Percentiles rank a stretch among this genome's conserved stretches.
Evolutionary conservation across 2,888 invertebrate species (phyloP).

Genomic region (Hyalella azteca): DNA sequence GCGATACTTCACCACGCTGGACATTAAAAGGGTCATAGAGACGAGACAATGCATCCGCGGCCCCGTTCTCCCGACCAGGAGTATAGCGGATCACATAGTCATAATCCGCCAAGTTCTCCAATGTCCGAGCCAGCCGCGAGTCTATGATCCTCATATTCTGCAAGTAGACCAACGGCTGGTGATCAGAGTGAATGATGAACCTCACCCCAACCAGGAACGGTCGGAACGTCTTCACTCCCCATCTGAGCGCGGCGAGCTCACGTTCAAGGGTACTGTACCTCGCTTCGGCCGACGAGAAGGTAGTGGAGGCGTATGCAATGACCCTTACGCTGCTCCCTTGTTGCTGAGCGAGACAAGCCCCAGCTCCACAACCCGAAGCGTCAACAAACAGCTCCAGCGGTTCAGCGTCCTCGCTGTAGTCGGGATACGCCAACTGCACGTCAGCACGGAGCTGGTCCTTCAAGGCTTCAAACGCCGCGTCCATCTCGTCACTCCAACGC

Average conservation of each 20-base stretch:
- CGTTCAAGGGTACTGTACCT: background rate
- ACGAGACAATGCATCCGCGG: background rate
- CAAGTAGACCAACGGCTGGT: background rate
- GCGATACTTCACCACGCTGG: no score
- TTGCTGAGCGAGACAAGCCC: background rate
- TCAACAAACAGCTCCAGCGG: background rate
- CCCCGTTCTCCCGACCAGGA: background rate
- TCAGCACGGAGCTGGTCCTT: no score
- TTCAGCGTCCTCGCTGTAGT: background rate
- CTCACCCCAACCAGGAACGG: background rate
- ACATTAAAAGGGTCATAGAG: no score
- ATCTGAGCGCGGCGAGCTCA: background rate
- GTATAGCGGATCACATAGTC: background rate
- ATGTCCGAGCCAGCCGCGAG: background rate
- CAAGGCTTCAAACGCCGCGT: no score
- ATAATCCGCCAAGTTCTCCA: background rate
- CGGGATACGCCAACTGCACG: background rate
- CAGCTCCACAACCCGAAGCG: background rate
- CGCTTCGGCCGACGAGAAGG: background rate
- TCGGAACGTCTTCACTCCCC: background rate
- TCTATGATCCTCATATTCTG: background rate
- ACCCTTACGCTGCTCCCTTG: background rate
- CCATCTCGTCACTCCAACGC: no score
- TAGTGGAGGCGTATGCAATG: background rate
- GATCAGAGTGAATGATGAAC: background rate